Evolutionary conservation across 2,888 invertebrate genomes (phyloP), one percentile per base, ranked within the genome.

Genomic region (Idaea straminata): DNA sequence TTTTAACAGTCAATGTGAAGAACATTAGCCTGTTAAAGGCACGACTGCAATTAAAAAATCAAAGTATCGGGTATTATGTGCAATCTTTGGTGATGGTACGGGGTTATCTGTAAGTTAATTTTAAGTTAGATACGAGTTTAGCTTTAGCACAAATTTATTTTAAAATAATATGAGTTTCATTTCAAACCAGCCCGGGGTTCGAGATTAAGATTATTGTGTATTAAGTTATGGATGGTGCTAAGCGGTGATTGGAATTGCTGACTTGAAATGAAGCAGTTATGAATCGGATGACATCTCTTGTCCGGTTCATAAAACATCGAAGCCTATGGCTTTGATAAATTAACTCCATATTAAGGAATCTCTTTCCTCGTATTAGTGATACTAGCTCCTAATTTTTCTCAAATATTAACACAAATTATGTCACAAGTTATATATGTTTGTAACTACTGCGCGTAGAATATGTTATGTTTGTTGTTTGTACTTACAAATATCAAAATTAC

Each of bases 61-160:
- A 93, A 94, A 94, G 93, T 94, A 95, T 96, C 96, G 96, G 96
- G 96, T 96, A 95, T 94, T 94, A 95, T 96, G 96, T 96, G 96
- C 96, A 96, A 96, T 96, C 95, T 91, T 94, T 95, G 95, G 95
- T 95, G 95, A 94, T 94, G 95, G 94, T 93, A 91, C 91, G 91
- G 92, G 93, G 87, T 84, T 89, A 90, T 74, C 63, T 75, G 61
- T 91, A 91, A 89, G 89, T 77, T 74, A 85, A 77, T 71, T 57
- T 70, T 87, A 88, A 82, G 79, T 77, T 84, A 86, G 81, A 74
- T 66, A 82, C 80, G 80, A 67, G 71, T 75, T 78, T 86, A 86
- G 80, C 57, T 76, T 76, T 84, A 85, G 79, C 72, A 72, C 69
- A 81, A 82, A 79, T 84, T 78, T 83, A 77, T 83, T 73, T 74